Base-by-base conservation (phyloP, 2,797 vertebrate species). In the Hephaestus fuliginosus region DNA sequence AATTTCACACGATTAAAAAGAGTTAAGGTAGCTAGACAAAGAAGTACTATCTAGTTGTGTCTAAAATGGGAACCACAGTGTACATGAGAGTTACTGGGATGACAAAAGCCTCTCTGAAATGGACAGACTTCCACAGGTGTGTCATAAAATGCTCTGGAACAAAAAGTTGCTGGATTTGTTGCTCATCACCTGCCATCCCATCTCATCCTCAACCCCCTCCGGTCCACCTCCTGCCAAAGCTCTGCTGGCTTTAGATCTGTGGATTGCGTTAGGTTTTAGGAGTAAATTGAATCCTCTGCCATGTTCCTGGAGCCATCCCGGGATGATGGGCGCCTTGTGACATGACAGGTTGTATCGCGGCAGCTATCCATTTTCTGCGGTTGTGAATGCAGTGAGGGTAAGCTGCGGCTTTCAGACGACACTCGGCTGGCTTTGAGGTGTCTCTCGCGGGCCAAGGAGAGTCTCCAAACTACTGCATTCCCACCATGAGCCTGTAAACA, bases 281-380 rank as follows among this genome's bases (percentile, higher is more conserved):
- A 55, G 39, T 43, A 46, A 81, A 75, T 1, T 46, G 11, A 80
- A 80, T 46, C 56, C 46, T 36, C 56, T 55, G 56, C 53, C 70
- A 71, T 68, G 74, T 74, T 63, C 66, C 56, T 22, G 61, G 18
- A 72, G 58, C 57, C 64, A 33, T 61, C 64, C 64, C 28, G 73
- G 43, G 60, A 80, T 64, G 65, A 74, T 69, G 81, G 51, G 68
- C n/a, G 52, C 63, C 61, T 66, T 65, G 69, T 61, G 65, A 69
- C 65, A 71, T 63, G 70, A 30, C 28, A 61, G 69, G 52, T 73
- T 28, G 20, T 43, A 57, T 65, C 18, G 41, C 13, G 60, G 62
- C 7, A 81, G 52, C 58, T 56, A 66, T 80, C 64, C 53, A 65
- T 63, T 73, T 60, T 20, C 64, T 12, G 33, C 43, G 56, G 41